Base-by-base conservation (phyloP, 2,797 vertebrate species). In the Ctenopoma kingsleyae region DNA sequence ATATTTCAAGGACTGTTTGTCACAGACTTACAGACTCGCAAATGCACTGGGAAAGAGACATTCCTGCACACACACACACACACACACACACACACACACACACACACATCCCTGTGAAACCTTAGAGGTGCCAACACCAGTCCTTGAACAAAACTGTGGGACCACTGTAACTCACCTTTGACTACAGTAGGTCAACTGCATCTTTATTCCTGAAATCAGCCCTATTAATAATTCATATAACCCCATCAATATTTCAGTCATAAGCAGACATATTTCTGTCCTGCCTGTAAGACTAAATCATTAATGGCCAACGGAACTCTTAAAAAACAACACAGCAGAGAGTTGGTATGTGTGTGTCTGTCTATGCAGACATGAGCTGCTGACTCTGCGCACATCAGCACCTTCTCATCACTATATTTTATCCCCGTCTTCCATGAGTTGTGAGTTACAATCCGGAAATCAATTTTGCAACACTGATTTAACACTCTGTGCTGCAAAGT, bases 241-340 rank as follows among this genome's bases (percentile, higher is more conserved):
- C 51, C 17, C 47, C 81, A 92, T 93, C 85, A 92, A 93, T 93
- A 92, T 92, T 93, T 92, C 82, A 92, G 77, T 82, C 83, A 84
- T 83, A 89, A 91, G 89, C 83, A 91, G 88, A 84, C 86, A 83
- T 91, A 90, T 92, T 92, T 91, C 89, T 91, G 91, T 92, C 87
- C 82, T 91, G 87, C 89, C 90, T 89, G 92, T 92, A 91, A 88
- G 65, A 88, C 71, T 92, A 80, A 92, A 93, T 93, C 89, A 90
- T 92, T 90, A 80, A 92, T 90, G 83, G 40, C 78, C 61, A 67
- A 55, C 44, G 63, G 87, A 88, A 76, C 74, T 82, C 86, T 81
- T 85, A 84, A 89, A 32, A 86, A 91, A 93, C 87, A 90, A 87
- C 83, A 83, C 75, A 79, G 75, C 74, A 71, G 35, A 71, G 80